Percentiles rank a stretch among this genome's conserved stretches.
These are phyloP conservation scores for Vulpes vulpes DNA, from an alignment of 2,113 vertebrate species.

Conservation along the genomic window DNA sequence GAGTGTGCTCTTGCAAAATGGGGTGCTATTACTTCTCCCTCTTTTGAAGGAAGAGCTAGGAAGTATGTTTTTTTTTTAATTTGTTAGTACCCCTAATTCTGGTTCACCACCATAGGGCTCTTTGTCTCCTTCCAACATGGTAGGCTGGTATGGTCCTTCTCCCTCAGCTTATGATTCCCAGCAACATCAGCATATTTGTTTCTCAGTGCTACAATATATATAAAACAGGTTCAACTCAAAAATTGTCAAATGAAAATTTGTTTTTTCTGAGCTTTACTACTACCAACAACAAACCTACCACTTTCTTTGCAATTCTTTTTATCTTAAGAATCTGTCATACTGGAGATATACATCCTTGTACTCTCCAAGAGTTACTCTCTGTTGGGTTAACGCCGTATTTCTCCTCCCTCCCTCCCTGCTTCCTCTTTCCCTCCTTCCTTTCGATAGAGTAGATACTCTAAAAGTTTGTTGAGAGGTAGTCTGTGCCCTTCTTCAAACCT, in stretches of 20 bases:
- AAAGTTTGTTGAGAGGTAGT: not conserved
- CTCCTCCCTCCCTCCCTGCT: too few species aligned
- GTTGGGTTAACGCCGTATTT: not conserved
- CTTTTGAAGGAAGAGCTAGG: not conserved
- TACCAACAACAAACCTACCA: not conserved
- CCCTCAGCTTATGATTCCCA: not conserved
- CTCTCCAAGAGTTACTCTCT: not conserved
- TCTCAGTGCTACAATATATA: not conserved
- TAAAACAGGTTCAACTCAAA: not conserved
- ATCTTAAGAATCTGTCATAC: not conserved
- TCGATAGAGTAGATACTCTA: not conserved
- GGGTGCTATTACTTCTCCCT: not conserved
- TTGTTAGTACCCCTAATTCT: not conserved
- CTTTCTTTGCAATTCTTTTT: conserved; percentile 9
- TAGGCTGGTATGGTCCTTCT: not conserved
- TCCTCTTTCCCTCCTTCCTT: not conserved
- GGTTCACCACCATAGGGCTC: not conserved
- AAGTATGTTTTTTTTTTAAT: not conserved
- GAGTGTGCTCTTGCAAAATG: not conserved
- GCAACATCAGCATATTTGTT: not conserved
- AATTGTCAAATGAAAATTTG: too few species aligned
- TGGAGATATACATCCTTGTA: not conserved
- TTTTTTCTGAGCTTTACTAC: not conserved
- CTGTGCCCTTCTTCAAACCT: not conserved
- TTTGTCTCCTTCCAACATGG: not conserved